phyloP scores from a whole-genome alignment of 37 sponge, comb jelly and placozoan genomes.

The Theonella swinhoei region DNA sequence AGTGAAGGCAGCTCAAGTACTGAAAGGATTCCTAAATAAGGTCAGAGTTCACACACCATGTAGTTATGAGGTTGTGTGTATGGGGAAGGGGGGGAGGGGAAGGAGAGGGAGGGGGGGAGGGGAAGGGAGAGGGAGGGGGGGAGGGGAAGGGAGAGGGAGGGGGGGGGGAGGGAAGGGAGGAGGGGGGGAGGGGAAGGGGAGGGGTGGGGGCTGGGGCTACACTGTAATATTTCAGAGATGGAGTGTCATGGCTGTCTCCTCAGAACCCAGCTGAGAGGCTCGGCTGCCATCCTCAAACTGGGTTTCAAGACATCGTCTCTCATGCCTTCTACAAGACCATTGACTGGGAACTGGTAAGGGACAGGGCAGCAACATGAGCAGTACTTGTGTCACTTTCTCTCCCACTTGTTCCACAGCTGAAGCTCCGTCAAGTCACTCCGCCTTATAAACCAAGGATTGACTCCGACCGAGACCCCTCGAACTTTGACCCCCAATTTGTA shows the following conservation, averaged over 20 bases:
- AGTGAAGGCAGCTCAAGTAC: conserved; percentile 87
- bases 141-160: no score
- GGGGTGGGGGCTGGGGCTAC: no score
- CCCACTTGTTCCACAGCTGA: conserved; percentile 43
- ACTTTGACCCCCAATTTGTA: conserved; percentile 96
- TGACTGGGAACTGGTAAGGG: conserved; percentile 93
- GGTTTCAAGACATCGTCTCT: conserved; percentile 80
- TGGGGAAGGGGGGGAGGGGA: neutral
- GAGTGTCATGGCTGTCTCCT: no score
- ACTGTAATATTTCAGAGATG: no score
- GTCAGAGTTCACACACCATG: no score
- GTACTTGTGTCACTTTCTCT: neutral
- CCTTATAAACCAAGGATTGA: conserved; percentile 93
- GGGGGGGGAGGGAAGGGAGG: no score
- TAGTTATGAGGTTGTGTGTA: neutral
- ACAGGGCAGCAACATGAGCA: neutral
- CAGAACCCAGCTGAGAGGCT: conserved; percentile 86
- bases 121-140: no score
- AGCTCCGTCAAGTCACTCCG: conserved; percentile 80
- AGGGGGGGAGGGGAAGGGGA: no score
- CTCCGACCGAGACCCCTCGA: conserved; percentile 82
- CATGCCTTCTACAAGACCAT: conserved; percentile 91
- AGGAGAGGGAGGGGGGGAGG: no score
- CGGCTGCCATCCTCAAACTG: conserved; percentile 92
- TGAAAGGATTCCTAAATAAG: conserved; percentile 87